phyloP scores from a whole-genome alignment of 1,140 invertebrate genomes.

The Yoshiicerus persimilis region DNA sequence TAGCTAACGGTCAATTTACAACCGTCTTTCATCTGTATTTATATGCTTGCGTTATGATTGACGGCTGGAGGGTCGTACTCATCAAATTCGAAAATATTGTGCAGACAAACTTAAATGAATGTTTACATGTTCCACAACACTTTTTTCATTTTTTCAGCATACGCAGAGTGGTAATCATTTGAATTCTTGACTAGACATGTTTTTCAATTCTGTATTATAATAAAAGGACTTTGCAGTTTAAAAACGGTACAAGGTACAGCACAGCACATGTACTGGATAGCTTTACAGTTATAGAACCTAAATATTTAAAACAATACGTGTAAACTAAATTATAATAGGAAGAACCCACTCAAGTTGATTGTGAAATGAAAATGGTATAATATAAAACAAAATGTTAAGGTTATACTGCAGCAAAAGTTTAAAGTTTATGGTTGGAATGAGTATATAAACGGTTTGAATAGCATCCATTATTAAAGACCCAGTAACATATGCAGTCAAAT shows the following conservation, averaged over 20 bases:
- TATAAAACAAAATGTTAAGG: not conserved
- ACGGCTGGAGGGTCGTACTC: conserved; percentile 18
- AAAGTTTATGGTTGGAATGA: no score
- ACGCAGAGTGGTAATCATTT: not conserved
- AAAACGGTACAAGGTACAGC: not conserved
- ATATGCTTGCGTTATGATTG: not conserved
- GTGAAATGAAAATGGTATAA: not conserved
- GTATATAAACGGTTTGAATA: no score
- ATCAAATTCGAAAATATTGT: conserved; percentile 26
- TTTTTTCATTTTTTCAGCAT: not conserved
- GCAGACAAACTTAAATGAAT: not conserved
- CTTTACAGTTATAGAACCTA: not conserved
- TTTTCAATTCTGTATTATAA: no score
- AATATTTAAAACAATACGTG: not conserved
- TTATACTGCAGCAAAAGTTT: not conserved
- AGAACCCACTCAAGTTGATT: not conserved
- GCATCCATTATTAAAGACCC: not conserved
- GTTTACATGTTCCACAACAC: not conserved
- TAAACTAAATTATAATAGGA: not conserved
- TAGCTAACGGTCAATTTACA: not conserved
- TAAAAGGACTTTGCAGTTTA: no score
- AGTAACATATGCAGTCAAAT: not conserved
- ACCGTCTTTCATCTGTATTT: not conserved
- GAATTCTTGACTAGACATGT: not conserved
- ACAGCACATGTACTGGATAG: not conserved